Evolutionary conservation across 2,113 vertebrate species (phyloP), one percentile per base, ranked within the genome.

Genomic region (Osmerus eperlanus): DNA sequence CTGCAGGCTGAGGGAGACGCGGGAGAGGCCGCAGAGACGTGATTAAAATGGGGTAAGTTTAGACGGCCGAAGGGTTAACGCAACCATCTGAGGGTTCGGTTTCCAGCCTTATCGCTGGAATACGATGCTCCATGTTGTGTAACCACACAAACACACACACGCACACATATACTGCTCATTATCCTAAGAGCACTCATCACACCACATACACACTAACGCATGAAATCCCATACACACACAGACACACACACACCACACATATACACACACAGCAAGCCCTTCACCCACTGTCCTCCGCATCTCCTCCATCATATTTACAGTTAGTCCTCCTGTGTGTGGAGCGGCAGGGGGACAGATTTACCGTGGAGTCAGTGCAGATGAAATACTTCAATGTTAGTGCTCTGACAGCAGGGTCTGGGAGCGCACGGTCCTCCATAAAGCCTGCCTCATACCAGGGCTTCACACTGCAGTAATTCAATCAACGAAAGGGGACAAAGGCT

Each of bases 1-100:
- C 68, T 73, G 77, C 56, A 66, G 67, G 77, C 72, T 71, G 63
- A 84, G 78, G 51, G 74, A 54, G 77, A 67, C 72, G 62, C 68
- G 64, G 16, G 70, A 29, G 82, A 71, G 76, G 53, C 68, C 67
- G 64, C 76, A 64, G 71, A 76, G 67, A 75, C 68, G 77, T 84
- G 77, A 86, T 86, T 87, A 91, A 85, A 86, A 91, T 91, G 91
- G 91, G 91, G 90, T 92, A 81, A 80, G 90, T 89, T 81, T 77
- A 84, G 81, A 72, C 67, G 77, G 75, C 67, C 8, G 52, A 28
- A 6, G 71, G 73, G 60, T 73, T 66, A 78, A 75, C 73, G 78
- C 66, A 53, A 58, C 73, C 58, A 72, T 65, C 3, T 21, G 72
- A 74, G 51, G 71, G 70, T 79, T 76, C 32, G 1, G 3, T 79